Base-by-base conservation (phyloP, 2,888 invertebrate species). In the Apotomis turbidana region DNA sequence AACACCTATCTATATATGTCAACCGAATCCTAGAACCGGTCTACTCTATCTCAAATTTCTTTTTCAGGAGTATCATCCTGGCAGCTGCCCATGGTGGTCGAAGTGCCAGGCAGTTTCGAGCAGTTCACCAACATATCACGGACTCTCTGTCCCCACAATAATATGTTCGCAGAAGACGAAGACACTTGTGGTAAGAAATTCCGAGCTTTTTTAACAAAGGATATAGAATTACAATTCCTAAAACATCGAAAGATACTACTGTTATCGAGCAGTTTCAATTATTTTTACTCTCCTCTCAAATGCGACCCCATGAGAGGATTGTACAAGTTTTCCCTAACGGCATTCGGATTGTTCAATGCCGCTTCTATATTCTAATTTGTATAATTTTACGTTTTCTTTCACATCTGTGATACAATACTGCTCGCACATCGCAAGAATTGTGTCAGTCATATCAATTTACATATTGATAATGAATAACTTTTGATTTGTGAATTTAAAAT, bases 61-160 rank as follows among this genome's bases (percentile, higher is more conserved):
- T 9, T 78, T 78, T 0, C 81, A 94, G 96, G 96, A 62, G 95
- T 97, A 1, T 89, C 96, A 71, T 97, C 97, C 0, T 97, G 97
- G 97, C 95, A 96, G 81, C 90, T 97, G 8, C 97, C 97, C 0
- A 91, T 96, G 79, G 79, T 94, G 62, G 94, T 96, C 0, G 94
- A 93, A 73, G 92, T 92, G 0, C 87, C 94, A 1, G 90, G 95
- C 12, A 93, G 87, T 5, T 77, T 89, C 70, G 90, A 93, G 58
- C 89, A 92, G 76, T 95, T 95, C 83, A 88, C 86, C 27, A 93
- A 93, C 74, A 94, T 94, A 66, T 95, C 95, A 9, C 87, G 96
- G 68, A 96, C 95, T 0, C 84, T 96, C 13, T 95, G 96, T 84
- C 94, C 95, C 3, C 93, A 94, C 68, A 94, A 93, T 78, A 94